These are phyloP conservation scores for Decapterus maruadsi DNA, from an alignment of 2,797 vertebrate species.

Conservation along the genomic window DNA sequence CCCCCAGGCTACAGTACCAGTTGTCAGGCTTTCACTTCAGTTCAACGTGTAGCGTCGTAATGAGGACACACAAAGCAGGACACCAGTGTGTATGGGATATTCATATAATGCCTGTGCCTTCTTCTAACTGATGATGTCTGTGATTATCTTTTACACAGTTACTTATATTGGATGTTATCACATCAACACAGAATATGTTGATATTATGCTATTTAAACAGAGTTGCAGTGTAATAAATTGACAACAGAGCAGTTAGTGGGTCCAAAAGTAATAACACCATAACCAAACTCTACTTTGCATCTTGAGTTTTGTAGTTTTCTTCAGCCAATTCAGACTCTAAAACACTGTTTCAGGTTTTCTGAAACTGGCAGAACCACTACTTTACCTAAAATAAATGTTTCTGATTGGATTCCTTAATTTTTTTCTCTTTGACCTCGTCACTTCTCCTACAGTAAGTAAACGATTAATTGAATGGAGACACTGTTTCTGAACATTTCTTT, in stretches of 20 bases:
- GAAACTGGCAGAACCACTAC: no score
- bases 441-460: no score
- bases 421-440: background rate
- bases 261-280: background rate
- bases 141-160: background rate
- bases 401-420: no score
- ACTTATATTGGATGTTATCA: no score
- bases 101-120: background rate
- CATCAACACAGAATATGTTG: no score
- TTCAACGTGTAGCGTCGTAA: constrained; percentile 15
- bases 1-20: background rate
- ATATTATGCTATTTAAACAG: no score
- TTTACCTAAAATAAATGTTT: no score
- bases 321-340: background rate
- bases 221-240: background rate
- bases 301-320: background rate
- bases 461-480: background rate
- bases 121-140: background rate
- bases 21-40: constrained; percentile 31
- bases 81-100: background rate
- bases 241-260: background rate
- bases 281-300: background rate
- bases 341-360: background rate
- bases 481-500: background rate
- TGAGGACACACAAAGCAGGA: constrained; percentile 3